Percentiles rank a stretch among this genome's conserved stretches.
These are phyloP conservation scores for Leptinotarsa texana DNA, from an alignment of 1,140 invertebrate species.

Conservation along the genomic window DNA sequence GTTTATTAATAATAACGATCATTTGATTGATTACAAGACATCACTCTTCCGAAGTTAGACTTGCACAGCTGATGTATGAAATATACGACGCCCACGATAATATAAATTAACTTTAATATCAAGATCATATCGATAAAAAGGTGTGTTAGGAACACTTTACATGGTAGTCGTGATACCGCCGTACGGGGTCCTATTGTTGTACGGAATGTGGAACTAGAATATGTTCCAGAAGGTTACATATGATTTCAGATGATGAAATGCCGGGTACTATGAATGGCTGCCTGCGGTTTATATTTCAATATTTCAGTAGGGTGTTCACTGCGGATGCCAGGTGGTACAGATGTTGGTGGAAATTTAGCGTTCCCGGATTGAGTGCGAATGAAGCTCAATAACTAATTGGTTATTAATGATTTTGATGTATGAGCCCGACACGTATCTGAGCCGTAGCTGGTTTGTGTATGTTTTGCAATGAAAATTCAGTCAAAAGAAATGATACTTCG, in stretches of 20 bases:
- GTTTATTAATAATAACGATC: neutral
- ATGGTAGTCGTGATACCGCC: conserved; percentile 23
- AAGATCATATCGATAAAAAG: conserved; percentile 16
- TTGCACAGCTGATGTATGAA: neutral
- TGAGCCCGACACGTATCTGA: too few relatives aligned
- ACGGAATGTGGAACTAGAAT: conserved; percentile 45
- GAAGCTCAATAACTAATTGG: neutral
- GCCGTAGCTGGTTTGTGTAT: too few relatives aligned
- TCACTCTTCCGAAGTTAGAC: neutral
- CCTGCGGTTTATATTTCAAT: conserved; percentile 27
- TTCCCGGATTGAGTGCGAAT: conserved; percentile 11
- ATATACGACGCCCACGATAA: neutral
- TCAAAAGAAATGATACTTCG: too few relatives aligned
- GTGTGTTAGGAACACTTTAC: conserved; percentile 20
- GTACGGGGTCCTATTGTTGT: conserved; percentile 10
- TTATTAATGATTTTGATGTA: neutral
- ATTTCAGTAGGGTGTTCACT: conserved; percentile 23
- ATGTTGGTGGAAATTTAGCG: neutral
- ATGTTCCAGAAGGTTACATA: conserved; percentile 47
- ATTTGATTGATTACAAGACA: conserved; percentile 2
- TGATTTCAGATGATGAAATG: conserved; percentile 50
- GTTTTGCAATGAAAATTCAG: too few relatives aligned
- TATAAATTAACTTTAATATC: conserved; percentile 23
- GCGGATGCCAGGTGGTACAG: conserved; percentile 23
- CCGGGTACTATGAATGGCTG: conserved; percentile 28